A percentile compares a stretch with the other conserved stretches of the same genome.
Evolutionary conservation across 2,113 vertebrate species (phyloP).

Genomic region (Sapayoa aenigma): DNA sequence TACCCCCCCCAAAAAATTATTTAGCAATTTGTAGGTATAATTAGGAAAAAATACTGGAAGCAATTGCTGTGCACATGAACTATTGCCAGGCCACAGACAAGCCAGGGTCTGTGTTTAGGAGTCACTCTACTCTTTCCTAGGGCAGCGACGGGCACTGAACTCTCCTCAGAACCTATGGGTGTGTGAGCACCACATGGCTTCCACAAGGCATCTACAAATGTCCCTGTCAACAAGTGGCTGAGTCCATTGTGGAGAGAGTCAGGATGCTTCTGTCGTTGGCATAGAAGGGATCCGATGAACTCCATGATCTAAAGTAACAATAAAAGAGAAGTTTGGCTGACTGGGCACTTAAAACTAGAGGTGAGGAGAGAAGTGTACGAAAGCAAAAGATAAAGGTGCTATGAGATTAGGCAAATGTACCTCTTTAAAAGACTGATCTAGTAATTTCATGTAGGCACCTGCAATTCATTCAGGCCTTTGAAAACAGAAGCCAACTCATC

Average conservation of each 20-base stretch:
- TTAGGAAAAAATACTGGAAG: not conserved
- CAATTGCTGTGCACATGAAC: not conserved
- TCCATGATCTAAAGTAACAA: constrained; percentile 95
- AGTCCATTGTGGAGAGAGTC: constrained; percentile 94
- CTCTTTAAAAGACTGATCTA: not conserved
- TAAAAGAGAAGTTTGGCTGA: constrained; percentile 81
- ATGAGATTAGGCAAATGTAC: not conserved
- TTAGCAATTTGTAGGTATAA: not conserved
- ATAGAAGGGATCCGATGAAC: constrained; percentile 87
- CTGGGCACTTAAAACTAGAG: constrained; percentile 43
- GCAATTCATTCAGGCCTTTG: not conserved
- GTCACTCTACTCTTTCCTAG: not conserved
- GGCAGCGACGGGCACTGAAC: constrained; percentile 9
- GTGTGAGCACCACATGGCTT: constrained; percentile 33
- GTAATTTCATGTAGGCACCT: not conserved
- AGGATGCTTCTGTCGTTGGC: constrained; percentile 93
- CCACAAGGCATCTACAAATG: constrained; percentile 58
- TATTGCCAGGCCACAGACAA: not conserved
- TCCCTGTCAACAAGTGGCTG: constrained; percentile 82
- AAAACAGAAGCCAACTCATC: not conserved
- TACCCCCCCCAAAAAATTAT: not conserved
- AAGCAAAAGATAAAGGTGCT: not conserved
- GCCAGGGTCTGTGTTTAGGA: not conserved
- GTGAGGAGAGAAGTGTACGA: not conserved
- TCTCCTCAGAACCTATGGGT: not conserved